A percentile compares a stretch with the other conserved stretches of the same genome.
Conservation (phyloP, 2,888 invertebrate genomes). For the Poecilus cupreus region DNA sequence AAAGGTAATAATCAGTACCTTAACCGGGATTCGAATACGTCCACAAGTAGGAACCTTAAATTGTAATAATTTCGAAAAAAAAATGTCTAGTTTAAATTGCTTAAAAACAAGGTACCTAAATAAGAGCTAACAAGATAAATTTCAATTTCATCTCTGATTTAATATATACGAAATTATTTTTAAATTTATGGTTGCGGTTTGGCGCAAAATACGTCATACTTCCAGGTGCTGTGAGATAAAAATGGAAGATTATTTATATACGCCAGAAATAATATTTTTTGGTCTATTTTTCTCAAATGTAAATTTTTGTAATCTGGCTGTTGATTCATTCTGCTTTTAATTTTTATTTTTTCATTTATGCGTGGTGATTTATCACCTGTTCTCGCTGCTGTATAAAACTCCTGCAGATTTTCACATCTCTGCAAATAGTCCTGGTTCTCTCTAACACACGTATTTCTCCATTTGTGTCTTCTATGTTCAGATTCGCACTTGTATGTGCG, state of each 20-base stretch:
- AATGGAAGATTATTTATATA: not conserved
- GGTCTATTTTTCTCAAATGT: slow-evolving; percentile 15
- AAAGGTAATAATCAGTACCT: too few relatives aligned
- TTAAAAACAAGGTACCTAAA: not conserved
- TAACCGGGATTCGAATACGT: too few relatives aligned
- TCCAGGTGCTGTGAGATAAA: not conserved
- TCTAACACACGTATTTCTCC: not conserved
- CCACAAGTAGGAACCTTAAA: too few relatives aligned
- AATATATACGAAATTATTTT: not conserved
- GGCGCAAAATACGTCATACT: not conserved
- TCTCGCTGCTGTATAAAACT: slow-evolving; percentile 9
- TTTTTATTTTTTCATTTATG: slow-evolving; percentile 23
- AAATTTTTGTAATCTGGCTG: slow-evolving; percentile 27
- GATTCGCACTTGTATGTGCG: not conserved
- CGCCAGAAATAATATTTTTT: slow-evolving; percentile 2
- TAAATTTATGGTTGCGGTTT: not conserved
- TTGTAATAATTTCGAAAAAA: too few relatives aligned
- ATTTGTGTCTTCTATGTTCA: not conserved
- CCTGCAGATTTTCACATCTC: slow-evolving; percentile 10
- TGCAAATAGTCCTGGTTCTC: not conserved
- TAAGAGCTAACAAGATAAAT: not conserved
- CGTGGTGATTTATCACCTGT: slow-evolving; percentile 8
- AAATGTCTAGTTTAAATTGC: too few relatives aligned
- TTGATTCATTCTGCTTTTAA: slow-evolving; percentile 26
- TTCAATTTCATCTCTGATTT: not conserved